phyloP scores from a whole-genome alignment of 2,797 vertebrate species.

The Microtus obscurus region DNA sequence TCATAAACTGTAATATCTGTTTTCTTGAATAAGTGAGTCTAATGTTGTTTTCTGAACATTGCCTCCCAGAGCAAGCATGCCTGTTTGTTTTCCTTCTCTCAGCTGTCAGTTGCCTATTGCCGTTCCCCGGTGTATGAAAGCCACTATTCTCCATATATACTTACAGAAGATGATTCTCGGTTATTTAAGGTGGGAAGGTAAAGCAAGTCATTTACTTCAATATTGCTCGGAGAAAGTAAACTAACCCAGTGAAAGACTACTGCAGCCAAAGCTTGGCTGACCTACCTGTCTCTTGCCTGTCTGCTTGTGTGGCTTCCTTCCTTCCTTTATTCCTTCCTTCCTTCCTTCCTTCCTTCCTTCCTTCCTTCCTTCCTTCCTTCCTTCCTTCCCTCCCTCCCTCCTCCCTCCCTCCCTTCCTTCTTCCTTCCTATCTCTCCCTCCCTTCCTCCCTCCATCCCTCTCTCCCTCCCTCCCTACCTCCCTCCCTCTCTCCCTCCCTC shows the following conservation, averaged over 20 bases:
- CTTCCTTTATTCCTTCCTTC: not conserved
- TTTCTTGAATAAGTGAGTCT: not conserved
- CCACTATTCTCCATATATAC: not conserved
- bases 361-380: not conserved
- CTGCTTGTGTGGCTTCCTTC: too few species aligned
- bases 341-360: not conserved
- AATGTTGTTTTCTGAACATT: not conserved
- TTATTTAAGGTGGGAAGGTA: not conserved
- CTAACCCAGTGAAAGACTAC: not conserved
- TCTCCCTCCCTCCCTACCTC: too few species aligned
- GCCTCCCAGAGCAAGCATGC: not conserved
- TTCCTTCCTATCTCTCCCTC: too few species aligned
- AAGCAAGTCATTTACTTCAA: not conserved
- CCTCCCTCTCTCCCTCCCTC: too few species aligned
- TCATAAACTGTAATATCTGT: not conserved
- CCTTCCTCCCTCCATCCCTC: too few species aligned
- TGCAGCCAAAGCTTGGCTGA: not conserved
- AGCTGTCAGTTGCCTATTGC: not conserved
- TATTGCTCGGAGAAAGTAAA: not conserved
- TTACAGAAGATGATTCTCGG: not conserved
- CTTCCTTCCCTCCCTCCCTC: rapidly evolving
- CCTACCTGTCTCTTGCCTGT: not conserved
- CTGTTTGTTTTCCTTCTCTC: not conserved
- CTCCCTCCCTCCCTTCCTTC: rapidly evolving
- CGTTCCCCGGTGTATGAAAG: conserved; percentile 37